Evolutionary conservation across 2,888 invertebrate genomes (phyloP).

Genomic region (Holacanthella duospinosa): DNA sequence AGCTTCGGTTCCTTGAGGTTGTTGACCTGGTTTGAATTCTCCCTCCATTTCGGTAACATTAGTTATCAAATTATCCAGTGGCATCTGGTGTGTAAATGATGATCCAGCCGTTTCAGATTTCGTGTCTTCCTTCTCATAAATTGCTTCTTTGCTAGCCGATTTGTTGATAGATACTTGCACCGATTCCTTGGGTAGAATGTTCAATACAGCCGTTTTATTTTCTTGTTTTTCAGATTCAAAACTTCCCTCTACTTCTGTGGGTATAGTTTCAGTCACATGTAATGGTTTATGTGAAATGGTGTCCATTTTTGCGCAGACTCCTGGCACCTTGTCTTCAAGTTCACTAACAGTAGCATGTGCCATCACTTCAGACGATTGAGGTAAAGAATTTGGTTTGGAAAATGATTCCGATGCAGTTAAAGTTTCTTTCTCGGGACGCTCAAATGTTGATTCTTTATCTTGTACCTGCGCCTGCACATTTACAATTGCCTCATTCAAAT

Average conservation of each 20-base stretch:
- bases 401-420: not conserved
- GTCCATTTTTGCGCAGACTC: not conserved
- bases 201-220: not conserved
- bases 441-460: not conserved
- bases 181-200: not conserved
- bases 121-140: not conserved
- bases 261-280: not conserved
- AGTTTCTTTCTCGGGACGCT: not conserved
- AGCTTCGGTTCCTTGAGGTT: not conserved
- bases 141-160: not conserved
- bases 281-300: not conserved
- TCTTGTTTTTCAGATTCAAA: not conserved
- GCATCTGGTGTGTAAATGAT: not conserved
- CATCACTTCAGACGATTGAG: not conserved
- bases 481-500: not conserved
- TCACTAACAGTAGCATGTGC: not conserved
- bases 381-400: not conserved
- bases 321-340: not conserved
- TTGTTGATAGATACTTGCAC: not conserved
- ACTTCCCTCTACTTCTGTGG: not conserved
- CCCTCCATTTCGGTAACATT: constrained; percentile 5
- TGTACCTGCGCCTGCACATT: not conserved
- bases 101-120: not conserved
- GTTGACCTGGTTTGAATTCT: not conserved
- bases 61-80: constrained; percentile 8